Evolutionary conservation across 2,888 invertebrate genomes (phyloP), one percentile per base, ranked within the genome.

Genomic region (Mactromeris polynyma): DNA sequence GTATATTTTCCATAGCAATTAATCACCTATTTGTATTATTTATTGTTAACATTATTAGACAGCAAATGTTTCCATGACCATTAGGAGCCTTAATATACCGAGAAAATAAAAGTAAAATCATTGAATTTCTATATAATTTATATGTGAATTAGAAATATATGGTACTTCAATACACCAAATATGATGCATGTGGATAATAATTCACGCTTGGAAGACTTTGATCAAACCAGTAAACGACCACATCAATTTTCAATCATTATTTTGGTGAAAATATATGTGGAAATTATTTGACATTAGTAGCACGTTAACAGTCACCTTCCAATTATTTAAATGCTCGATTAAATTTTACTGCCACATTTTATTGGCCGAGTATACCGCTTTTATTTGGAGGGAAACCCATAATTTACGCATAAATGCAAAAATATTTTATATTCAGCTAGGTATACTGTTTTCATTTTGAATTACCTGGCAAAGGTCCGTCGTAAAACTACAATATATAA

Each of bases 321-420:
- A 90, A 92, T 92, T 87, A 88, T 90, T 89, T 42, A 88, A 89
- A 92, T 92, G 92, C 89, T 90, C 89, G 90, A 92, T 92, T 90
- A 90, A 90, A 86, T 92, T 90, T 92, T 86, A 92, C 85, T 64
- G 83, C 85, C 78, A 38, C 73, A 46, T 51, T 90, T 92, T 89
- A 92, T 90, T 81, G 85, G 81, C 79, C 36, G 69, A 42, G 77
- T 92, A 92, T 89, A 91, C 90, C 81, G 79, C 36, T 31, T 78
- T 87, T 89, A 83, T 85, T 78, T 87, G 81, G 73, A 77, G 51
- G 40, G 31, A 54, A 81, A 85, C 78, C 88, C 87, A 87, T 89
- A 86, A 91, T 89, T 89, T 87, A 91, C 80, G 83, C 89, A 82
- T 91, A 85, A 90, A 90, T 77, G 87, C 82, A 79, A 85, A 87